A percentile compares a stretch with the other conserved stretches of the same genome.
phyloP scores from a whole-genome alignment of 2,797 vertebrate species.

The Urosaurus nigricauda region DNA sequence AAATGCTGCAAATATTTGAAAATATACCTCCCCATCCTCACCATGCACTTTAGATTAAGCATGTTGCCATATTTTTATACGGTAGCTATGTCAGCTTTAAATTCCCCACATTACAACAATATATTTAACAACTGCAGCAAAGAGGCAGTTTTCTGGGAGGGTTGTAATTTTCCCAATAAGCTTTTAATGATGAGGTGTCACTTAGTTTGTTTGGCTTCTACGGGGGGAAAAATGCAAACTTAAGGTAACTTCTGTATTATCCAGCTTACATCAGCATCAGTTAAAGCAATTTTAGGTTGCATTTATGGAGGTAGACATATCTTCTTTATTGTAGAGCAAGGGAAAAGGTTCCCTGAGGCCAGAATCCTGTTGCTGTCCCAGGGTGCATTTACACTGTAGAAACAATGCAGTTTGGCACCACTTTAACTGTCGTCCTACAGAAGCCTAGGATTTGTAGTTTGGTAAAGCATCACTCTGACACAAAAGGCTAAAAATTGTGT shows the following conservation, averaged over 20 bases:
- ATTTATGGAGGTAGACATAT: not conserved
- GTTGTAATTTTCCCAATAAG: constrained; percentile 46
- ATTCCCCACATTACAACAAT: constrained; percentile 46
- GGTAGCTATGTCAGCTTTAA: constrained; percentile 52
- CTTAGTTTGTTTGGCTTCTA: not conserved
- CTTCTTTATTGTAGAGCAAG: not conserved
- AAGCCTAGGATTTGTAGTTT: too few relatives aligned
- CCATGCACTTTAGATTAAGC: constrained; percentile 59
- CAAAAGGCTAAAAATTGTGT: too few relatives aligned
- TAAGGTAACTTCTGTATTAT: not conserved
- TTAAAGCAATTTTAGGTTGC: not conserved
- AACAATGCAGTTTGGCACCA: too few relatives aligned
- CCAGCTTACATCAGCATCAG: not conserved
- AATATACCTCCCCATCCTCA: constrained; percentile 61
- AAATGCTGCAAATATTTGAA: constrained; percentile 68
- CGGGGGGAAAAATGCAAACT: not conserved
- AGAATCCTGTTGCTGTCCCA: too few relatives aligned
- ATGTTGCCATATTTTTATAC: constrained; percentile 44
- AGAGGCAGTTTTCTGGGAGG: constrained; percentile 37
- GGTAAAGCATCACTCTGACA: too few relatives aligned
- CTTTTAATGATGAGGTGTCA: not conserved
- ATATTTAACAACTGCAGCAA: constrained; percentile 27
- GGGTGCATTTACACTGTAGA: too few relatives aligned
- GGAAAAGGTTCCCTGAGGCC: too few relatives aligned
- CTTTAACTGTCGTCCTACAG: too few relatives aligned